Percentiles rank a stretch among this genome's conserved stretches.
Evolutionary conservation across 2,888 invertebrate genomes (phyloP).

Genomic region (Epiperipatus broadwayi): DNA sequence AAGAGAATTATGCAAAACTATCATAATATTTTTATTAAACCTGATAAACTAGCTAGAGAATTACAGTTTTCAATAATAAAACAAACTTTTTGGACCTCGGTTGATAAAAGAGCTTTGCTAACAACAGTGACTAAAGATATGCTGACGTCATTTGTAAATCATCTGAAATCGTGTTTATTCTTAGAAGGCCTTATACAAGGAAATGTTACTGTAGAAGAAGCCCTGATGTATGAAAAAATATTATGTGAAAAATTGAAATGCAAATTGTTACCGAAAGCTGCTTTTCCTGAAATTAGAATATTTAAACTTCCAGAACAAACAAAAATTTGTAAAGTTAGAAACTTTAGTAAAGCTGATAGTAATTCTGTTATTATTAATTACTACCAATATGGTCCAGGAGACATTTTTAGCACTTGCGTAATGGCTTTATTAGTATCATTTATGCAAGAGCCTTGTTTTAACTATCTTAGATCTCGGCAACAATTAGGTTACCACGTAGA

Average conservation of each 20-base stretch:
- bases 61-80: slow-evolving; percentile 45
- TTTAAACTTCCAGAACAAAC: too few relatives aligned
- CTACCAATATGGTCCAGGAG: slow-evolving; percentile 52
- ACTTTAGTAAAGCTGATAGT: slow-evolving; percentile 48
- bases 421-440: slow-evolving; percentile 43
- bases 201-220: slow-evolving; percentile 45
- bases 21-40: slow-evolving; percentile 51
- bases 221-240: slow-evolving; percentile 14
- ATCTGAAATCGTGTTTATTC: slow-evolving; percentile 42
- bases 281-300: too few relatives aligned
- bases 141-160: slow-evolving; percentile 39
- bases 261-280: slow-evolving; percentile 35
- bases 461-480: slow-evolving; percentile 15
- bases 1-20: slow-evolving; percentile 43
- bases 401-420: slow-evolving; percentile 38
- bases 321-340: too few relatives aligned
- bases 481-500: slow-evolving; percentile 15
- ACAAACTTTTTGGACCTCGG: slow-evolving; percentile 42
- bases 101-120: slow-evolving; percentile 43
- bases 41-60: slow-evolving; percentile 49
- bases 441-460: slow-evolving; percentile 15
- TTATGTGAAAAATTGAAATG: slow-evolving; percentile 14
- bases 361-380: slow-evolving; percentile 69
- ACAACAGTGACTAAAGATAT: slow-evolving; percentile 29
- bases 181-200: slow-evolving; percentile 59